Evolutionary conservation across 2,113 vertebrate species (phyloP).

Genomic region (Apeltes quadracus): DNA sequence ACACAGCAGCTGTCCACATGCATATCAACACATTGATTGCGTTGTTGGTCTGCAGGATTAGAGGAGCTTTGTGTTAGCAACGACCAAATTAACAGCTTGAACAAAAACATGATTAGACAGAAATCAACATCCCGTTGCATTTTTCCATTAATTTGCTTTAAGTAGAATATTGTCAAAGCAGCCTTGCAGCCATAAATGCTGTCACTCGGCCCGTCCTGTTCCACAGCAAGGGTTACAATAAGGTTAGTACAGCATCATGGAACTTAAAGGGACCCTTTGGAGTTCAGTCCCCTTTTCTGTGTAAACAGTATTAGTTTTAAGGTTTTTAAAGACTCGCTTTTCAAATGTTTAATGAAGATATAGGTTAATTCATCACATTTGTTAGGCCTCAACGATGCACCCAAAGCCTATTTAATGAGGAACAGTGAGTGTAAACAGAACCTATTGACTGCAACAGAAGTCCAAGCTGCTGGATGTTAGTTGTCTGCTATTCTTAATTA

Average conservation of each 20-base stretch:
- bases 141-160: not conserved
- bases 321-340: not conserved
- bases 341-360: not conserved
- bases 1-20: constrained; percentile 79
- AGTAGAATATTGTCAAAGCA: not conserved
- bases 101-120: constrained; percentile 32
- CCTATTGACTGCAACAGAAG: not conserved
- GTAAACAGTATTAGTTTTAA: constrained; percentile 13
- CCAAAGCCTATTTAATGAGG: not conserved
- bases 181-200: not conserved
- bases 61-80: constrained; percentile 22
- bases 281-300: not conserved
- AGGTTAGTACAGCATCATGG: not conserved
- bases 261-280: constrained; percentile 25
- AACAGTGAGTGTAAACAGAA: constrained; percentile 20
- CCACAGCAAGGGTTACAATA: not conserved
- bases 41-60: constrained; percentile 22
- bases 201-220: not conserved
- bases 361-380: constrained; percentile 2
- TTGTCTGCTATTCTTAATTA: not conserved
- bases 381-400: not conserved
- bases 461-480: not conserved
- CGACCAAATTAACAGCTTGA: constrained; percentile 8
- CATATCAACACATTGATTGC: constrained; percentile 29
- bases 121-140: not conserved